A percentile compares a stretch with the other conserved stretches of the same genome.
Conservation (phyloP, 2,797 vertebrate species). For the Florisuga fusca region DNA sequence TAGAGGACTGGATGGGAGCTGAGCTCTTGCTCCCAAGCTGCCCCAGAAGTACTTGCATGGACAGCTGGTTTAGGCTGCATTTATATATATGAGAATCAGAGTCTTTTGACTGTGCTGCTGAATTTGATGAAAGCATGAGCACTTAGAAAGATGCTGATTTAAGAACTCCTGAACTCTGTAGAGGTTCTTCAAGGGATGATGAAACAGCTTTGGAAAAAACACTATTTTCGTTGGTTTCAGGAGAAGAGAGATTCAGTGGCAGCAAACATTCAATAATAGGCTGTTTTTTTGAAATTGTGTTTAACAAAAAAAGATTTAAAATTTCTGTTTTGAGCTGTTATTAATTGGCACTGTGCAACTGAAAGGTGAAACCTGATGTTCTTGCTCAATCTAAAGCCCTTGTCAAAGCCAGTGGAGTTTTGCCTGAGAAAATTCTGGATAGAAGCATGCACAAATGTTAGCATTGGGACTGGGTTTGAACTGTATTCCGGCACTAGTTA, state of each 20-base stretch:
- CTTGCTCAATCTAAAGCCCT: slow-evolving; percentile 35
- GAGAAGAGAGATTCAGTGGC: slow-evolving; percentile 13
- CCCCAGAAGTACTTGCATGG: neutral
- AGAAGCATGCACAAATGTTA: slow-evolving; percentile 56
- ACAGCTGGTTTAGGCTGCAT: neutral
- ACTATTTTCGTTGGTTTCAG: slow-evolving; percentile 46
- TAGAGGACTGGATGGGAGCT: neutral
- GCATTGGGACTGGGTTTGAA: slow-evolving; percentile 42
- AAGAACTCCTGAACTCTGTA: neutral
- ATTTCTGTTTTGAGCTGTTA: slow-evolving; percentile 50
- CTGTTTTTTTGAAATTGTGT: slow-evolving; percentile 22
- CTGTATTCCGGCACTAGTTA: slow-evolving; percentile 23
- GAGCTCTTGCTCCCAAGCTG: neutral
- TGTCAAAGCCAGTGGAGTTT: slow-evolving; percentile 62
- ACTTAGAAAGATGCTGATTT: slow-evolving; percentile 20
- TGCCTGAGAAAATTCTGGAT: slow-evolving; percentile 68
- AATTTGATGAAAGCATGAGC: neutral
- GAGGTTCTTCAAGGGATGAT: neutral
- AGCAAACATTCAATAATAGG: slow-evolving; percentile 13
- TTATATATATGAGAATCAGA: neutral
- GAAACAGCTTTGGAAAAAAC: neutral
- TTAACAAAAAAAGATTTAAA: neutral
- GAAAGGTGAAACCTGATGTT: slow-evolving; percentile 66
- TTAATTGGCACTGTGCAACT: slow-evolving; percentile 55
- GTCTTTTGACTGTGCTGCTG: neutral